These are phyloP conservation scores for Stenolophus ochropezus DNA, from an alignment of 2,888 invertebrate species.

Conservation along the genomic window DNA sequence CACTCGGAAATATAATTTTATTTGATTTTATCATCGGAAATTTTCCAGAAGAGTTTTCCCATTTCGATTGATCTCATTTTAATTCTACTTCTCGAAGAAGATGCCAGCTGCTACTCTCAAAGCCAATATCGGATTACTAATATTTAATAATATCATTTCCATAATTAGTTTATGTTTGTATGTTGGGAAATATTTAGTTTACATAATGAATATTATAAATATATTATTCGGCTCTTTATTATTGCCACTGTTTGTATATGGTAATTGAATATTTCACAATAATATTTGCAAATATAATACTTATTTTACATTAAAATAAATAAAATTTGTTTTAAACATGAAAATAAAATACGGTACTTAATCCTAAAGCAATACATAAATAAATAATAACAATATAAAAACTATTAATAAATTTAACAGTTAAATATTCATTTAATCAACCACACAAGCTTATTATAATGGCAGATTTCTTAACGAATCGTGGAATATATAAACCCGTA, in stretches of 20 bases:
- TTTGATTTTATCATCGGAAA: slow-evolving; percentile 64
- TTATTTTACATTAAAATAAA: neutral
- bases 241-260: neutral
- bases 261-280: neutral
- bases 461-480: too few relatives aligned
- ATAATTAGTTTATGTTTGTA: slow-evolving; percentile 11
- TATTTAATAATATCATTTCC: slow-evolving; percentile 31
- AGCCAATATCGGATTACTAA: slow-evolving; percentile 6
- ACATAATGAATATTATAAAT: neutral
- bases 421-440: too few relatives aligned
- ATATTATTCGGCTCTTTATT: neutral
- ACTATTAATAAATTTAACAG: too few relatives aligned
- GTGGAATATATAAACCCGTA: too few relatives aligned
- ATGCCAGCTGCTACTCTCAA: neutral
- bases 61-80: slow-evolving; percentile 67
- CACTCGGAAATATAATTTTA: slow-evolving; percentile 67
- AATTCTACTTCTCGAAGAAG: slow-evolving; percentile 66
- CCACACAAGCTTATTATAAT: too few relatives aligned
- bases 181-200: neutral
- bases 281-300: neutral
- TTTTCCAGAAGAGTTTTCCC: slow-evolving; percentile 56
- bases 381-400: too few relatives aligned
- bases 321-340: neutral
- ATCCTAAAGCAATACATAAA: too few relatives aligned
- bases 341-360: too few relatives aligned